Evolutionary conservation across 2,888 invertebrate species (phyloP).

Genomic region (Xanthorhoe spadicearia): DNA sequence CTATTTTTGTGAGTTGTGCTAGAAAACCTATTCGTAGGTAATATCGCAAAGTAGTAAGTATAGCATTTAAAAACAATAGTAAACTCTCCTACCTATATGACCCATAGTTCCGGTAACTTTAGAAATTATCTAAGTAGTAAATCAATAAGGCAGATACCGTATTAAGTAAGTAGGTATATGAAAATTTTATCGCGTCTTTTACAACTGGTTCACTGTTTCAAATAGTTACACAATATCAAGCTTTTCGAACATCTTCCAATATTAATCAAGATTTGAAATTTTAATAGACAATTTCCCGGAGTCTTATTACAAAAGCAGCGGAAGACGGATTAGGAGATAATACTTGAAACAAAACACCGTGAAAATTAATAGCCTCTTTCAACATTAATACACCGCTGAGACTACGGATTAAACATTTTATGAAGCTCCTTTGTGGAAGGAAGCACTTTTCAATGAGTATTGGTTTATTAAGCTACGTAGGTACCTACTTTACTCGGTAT

Average conservation of each 20-base stretch:
- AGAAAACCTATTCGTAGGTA: neutral
- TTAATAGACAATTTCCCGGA: constrained; percentile 58
- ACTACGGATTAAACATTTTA: constrained; percentile 31
- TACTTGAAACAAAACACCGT: constrained; percentile 65
- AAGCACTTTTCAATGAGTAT: constrained; percentile 12
- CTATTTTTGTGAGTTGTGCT: neutral
- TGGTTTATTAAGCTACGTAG: constrained; percentile 9
- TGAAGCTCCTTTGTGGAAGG: constrained; percentile 10
- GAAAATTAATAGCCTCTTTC: constrained; percentile 69
- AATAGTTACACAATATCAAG: neutral
- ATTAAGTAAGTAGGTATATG: too few species aligned
- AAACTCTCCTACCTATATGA: too few species aligned
- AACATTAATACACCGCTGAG: constrained; percentile 74
- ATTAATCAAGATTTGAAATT: constrained; percentile 54
- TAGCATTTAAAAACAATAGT: neutral
- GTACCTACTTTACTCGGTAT: constrained; percentile 6
- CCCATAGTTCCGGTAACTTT: too few species aligned
- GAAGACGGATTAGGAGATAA: constrained; percentile 61
- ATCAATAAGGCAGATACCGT: too few species aligned
- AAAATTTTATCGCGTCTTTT: too few species aligned
- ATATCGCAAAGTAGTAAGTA: neutral
- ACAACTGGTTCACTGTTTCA: neutral
- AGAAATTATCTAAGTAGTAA: too few species aligned
- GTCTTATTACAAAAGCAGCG: constrained; percentile 47
- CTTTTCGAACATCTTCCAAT: constrained; percentile 25